Conservation (phyloP, 1,140 invertebrate species). For the Drosophila auraria region DNA sequence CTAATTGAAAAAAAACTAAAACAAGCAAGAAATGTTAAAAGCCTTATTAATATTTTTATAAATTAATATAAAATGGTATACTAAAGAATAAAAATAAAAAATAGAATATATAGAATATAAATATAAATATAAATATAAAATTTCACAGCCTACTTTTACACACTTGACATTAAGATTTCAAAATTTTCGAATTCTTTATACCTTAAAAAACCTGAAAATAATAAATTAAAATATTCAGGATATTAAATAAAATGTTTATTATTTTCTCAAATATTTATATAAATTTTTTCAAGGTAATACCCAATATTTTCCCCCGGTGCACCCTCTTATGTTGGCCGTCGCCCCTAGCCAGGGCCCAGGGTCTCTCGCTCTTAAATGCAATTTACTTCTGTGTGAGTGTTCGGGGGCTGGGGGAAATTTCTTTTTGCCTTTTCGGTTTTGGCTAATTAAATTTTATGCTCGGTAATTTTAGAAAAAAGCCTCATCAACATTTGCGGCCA, state of each 20-base stretch:
- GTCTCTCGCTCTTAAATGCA: constrained; percentile 51
- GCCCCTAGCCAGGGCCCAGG: constrained; percentile 2
- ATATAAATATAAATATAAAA: no score
- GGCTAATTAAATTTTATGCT: constrained; percentile 84
- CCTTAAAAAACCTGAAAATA: not conserved
- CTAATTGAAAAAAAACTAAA: no score
- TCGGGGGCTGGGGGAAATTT: constrained; percentile 4
- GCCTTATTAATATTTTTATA: not conserved
- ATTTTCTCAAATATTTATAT: not conserved
- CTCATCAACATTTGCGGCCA: constrained; percentile 50
- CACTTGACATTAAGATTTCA: no score
- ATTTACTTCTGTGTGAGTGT: constrained; percentile 67
- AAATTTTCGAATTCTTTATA: no score
- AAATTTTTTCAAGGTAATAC: not conserved
- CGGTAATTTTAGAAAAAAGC: constrained; percentile 80
- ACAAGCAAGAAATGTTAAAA: no score
- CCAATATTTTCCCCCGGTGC: not conserved
- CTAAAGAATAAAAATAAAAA: no score
- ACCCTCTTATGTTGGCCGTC: constrained; percentile 5
- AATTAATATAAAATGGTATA: not conserved
- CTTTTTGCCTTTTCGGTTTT: constrained; percentile 76
- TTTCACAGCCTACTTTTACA: no score
- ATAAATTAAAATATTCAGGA: not conserved
- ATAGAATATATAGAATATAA: no score
- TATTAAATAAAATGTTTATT: not conserved